phyloP scores from a whole-genome alignment of 2,888 invertebrate species.

The Adelognathus sp. region DNA sequence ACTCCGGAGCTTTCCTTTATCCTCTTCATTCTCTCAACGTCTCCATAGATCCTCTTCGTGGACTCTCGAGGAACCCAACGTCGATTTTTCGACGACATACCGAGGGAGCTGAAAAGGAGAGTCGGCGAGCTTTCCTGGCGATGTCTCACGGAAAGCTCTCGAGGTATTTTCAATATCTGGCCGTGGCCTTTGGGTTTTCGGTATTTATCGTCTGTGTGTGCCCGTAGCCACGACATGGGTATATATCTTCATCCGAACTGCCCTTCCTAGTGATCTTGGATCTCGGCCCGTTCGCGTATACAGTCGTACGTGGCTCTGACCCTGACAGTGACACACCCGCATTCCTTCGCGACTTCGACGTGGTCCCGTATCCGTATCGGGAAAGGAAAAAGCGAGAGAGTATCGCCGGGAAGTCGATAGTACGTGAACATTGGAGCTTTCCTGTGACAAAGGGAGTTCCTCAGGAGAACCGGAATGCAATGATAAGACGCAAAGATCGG shows the following conservation, averaged over 20 bases:
- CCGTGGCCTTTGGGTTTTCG: conserved; percentile 63
- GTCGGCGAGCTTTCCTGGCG: too few species aligned
- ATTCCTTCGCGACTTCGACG: conserved; percentile 33
- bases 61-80: conserved; percentile 7
- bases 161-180: conserved; percentile 79
- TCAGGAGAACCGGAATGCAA: too few species aligned
- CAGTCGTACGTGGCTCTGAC: conserved; percentile 25
- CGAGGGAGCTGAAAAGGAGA: conserved; percentile 56
- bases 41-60: conserved; percentile 46
- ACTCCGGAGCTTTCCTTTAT: conserved; percentile 29
- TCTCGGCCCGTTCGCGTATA: not conserved
- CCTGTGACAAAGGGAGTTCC: too few species aligned
- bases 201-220: conserved; percentile 52
- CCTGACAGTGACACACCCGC: conserved; percentile 44
- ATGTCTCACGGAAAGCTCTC: conserved; percentile 64
- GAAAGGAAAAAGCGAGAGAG: not conserved
- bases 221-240: conserved; percentile 6
- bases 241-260: not conserved
- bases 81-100: conserved; percentile 63
- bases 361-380: not conserved
- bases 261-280: not conserved
- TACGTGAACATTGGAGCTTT: not conserved
- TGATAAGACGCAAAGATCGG: too few species aligned
- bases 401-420: not conserved
- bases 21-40: conserved; percentile 50